Percentiles rank a stretch among this genome's conserved stretches.
Evolutionary conservation across 2,113 vertebrate species (phyloP).

Genomic region (Passer montanus): DNA sequence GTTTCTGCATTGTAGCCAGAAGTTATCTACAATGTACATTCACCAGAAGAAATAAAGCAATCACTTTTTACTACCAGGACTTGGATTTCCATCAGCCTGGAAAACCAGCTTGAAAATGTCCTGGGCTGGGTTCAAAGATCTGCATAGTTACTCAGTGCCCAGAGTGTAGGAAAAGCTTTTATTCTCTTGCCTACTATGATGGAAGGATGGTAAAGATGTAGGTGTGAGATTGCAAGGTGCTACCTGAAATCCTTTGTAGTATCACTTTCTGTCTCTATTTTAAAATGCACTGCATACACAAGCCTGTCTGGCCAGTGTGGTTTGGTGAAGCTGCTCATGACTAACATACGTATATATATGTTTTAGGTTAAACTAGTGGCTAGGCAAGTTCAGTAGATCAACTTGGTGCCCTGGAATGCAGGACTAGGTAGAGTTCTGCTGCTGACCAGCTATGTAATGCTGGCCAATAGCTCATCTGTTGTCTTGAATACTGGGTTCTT

Average conservation of each 20-base stretch:
- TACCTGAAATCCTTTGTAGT: background rate
- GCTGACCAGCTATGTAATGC: background rate
- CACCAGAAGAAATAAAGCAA: background rate
- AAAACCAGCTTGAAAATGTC: background rate
- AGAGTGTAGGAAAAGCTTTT: background rate
- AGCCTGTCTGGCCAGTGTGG: background rate
- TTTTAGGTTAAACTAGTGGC: background rate
- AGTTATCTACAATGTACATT: background rate
- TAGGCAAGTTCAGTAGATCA: background rate
- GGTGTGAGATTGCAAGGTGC: background rate
- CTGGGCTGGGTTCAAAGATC: background rate
- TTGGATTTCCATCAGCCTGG: background rate
- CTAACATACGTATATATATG: background rate
- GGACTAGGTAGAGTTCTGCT: background rate
- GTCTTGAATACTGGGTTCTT: background rate
- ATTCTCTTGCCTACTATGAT: background rate
- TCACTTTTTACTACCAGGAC: background rate
- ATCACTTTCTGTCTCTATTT: background rate
- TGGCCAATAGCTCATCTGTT: background rate
- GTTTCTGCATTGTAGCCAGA: background rate
- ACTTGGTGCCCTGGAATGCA: background rate
- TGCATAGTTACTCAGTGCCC: background rate
- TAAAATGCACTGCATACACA: background rate
- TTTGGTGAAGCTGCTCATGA: background rate
- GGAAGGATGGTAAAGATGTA: background rate